phyloP scores from a whole-genome alignment of 92 coral and sea anemone species.

The Plumapathes pennacea region DNA sequence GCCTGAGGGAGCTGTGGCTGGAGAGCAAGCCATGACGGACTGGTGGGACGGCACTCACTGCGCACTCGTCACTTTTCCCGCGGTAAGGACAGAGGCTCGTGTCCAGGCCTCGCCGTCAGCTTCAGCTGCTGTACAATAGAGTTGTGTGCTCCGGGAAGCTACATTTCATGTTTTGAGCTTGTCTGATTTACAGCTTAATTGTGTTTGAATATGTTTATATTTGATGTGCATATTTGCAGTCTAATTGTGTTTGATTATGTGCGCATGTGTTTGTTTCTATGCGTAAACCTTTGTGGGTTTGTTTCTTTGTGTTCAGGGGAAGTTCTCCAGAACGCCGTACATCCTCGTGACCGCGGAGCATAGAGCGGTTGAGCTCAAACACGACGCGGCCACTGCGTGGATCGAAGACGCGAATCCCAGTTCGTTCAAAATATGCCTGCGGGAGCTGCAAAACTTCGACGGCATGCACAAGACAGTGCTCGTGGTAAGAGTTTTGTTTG shows the following conservation, averaged over 20 bases:
- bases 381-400: constrained; percentile 77
- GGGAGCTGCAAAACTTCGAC: constrained; percentile 71
- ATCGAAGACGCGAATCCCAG: constrained; percentile 56
- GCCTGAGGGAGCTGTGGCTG: constrained; percentile 60
- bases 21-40: constrained; percentile 42
- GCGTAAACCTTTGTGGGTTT: neutral
- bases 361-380: constrained; percentile 37
- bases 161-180: too few relatives aligned
- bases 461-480: constrained; percentile 66
- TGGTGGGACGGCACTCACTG: constrained; percentile 77
- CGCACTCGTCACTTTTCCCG: constrained; percentile 35
- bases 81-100: constrained; percentile 9
- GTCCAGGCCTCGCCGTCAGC: neutral
- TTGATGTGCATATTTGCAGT: neutral
- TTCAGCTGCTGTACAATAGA: neutral
- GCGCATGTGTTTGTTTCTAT: neutral
- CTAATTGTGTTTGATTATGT: neutral
- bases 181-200: too few relatives aligned
- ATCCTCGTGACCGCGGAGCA: constrained; percentile 65
- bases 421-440: constrained; percentile 66
- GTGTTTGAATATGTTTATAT: too few relatives aligned
- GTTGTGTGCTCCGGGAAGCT: neutral
- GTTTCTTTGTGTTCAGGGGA: constrained; percentile 13
- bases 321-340: constrained; percentile 43
- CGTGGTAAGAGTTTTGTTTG: constrained; percentile 35